Conservation (phyloP, 2,113 vertebrate genomes). For the Prunella himalayana region DNA sequence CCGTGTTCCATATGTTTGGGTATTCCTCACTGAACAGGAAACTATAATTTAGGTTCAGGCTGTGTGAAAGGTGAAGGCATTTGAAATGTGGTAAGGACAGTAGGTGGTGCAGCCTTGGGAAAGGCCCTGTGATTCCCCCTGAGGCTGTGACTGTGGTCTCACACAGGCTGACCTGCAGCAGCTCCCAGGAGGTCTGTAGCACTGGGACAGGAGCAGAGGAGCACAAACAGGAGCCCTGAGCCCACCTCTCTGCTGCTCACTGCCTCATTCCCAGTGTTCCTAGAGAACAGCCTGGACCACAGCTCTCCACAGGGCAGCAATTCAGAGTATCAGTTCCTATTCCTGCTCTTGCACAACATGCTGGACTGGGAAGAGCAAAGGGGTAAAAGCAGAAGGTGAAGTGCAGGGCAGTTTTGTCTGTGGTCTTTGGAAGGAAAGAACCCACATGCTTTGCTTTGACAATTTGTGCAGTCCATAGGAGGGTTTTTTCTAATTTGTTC, state of each 20-base stretch:
- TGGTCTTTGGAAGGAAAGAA: background rate
- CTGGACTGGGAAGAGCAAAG: background rate
- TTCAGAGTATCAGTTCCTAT: background rate
- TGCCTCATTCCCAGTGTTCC: background rate
- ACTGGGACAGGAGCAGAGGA: background rate
- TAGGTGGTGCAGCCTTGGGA: background rate
- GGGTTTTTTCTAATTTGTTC: background rate
- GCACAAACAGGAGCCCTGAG: rapidly evolving
- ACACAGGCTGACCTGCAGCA: background rate
- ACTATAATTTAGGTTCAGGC: background rate
- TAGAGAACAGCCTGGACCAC: background rate
- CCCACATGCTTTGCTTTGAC: background rate
- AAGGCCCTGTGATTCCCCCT: rapidly evolving
- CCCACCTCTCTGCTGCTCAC: background rate
- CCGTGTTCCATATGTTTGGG: background rate
- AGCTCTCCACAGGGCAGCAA: background rate
- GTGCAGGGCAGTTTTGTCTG: background rate
- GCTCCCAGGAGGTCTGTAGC: background rate
- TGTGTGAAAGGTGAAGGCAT: background rate
- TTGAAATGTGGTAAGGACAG: background rate
- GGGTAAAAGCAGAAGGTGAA: background rate
- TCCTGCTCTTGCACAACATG: background rate
- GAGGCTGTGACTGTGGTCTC: background rate
- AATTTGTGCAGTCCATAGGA: rapidly evolving
- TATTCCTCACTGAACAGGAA: background rate